Base-by-base conservation (phyloP, 1,140 invertebrate genomes). In the Penaeus vannamei region DNA sequence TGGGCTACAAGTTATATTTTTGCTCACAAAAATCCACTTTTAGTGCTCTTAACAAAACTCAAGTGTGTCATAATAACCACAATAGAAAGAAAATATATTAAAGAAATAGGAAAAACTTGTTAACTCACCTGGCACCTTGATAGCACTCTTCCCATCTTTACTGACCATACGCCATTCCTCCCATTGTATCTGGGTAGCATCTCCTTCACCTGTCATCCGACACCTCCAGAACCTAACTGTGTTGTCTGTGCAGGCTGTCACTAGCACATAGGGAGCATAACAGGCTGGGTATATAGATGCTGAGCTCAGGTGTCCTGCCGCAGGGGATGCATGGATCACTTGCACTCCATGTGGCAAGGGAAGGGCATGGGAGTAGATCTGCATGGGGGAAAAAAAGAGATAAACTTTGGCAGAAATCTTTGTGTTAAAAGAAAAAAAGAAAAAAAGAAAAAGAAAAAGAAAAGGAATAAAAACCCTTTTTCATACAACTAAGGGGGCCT, bases 251-350 rank as follows among this genome's bases (percentile, higher is more conserved):
- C 97, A 98, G 26, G 98, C 98, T 1, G 98, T 99, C 0, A 97
- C 96, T 79, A 99, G 95, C 79, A 98, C 97, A 92, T 99, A 99
- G 0, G 98, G 98, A 0, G 98, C 98, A 93, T 98, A 96, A 93
- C 98, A 99, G 69, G 98, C 98, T 29, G 98, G 98, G 94, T 99
- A 99, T 92, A 99, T 98, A 61, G 98, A 98, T 1, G 98, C 98
- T n/a, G 98, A 99, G 92, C 98, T 98, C 36, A 99, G 94, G 93
- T 99, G 98, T 2, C 98, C 98, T 8, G 98, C 98, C 1, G 98
- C 97, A 10, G 98, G 97, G 0, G 97, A 95, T 1, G 98, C 98
- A 93, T 98, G 97, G 84, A 98, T 95, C 8, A 99, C 96, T 93
- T 98, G 97, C 22, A 99, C 97, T 59, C 96, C 97, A 88, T 97